Base-by-base conservation (phyloP, 2,888 invertebrate genomes). In the Xestia c-nigrum region DNA sequence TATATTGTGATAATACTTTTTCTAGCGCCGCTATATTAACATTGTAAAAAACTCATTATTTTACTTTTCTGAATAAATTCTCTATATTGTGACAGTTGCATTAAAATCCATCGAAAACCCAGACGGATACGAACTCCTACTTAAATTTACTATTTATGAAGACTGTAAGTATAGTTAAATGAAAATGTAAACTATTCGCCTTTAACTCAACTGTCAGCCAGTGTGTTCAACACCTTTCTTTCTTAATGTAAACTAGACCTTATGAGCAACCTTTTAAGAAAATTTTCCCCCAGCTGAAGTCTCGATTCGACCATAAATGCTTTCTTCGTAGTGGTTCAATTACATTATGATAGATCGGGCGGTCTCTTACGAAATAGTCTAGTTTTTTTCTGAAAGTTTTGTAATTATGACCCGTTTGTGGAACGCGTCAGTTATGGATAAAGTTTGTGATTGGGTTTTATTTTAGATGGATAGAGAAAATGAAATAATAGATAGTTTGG, bases 361-460 rank as follows among this genome's bases (percentile, higher is more conserved):
- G 66, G 75, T 72, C 77, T 84, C 84, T 67, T 68, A 68, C 71
- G 74, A 75, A 86, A 77, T 80, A 76, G 61, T 74, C 55, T 81
- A 80, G 73, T 59, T 74, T 77, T 65, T 61, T 77, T 75, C 66
- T 66, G 61, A 72, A 82, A 84, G 76, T 82, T 84, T 77, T 70
- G 79, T 85, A 87, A 82, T 85, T 79, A 74, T 78, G 66, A 74
- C 55, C 76, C 76, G 69, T 76, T 80, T 63, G 80, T 78, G 40
- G 46, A 40, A 74, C 69, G 72, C 74, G 74, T 76, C 86, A 71
- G 81, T 69, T 86, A 84, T 84, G 75, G 76, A 76, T 76, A 81
- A 81, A 85, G 78, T 86, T 86, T 76, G 74, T 76, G 81, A 86
- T 85, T 86, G 81, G 74, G 43, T 84, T 78, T 84, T 31, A 84